These are phyloP conservation scores for Taxidea taxus DNA, from an alignment of 2,113 vertebrate genomes.

Conservation along the genomic window DNA sequence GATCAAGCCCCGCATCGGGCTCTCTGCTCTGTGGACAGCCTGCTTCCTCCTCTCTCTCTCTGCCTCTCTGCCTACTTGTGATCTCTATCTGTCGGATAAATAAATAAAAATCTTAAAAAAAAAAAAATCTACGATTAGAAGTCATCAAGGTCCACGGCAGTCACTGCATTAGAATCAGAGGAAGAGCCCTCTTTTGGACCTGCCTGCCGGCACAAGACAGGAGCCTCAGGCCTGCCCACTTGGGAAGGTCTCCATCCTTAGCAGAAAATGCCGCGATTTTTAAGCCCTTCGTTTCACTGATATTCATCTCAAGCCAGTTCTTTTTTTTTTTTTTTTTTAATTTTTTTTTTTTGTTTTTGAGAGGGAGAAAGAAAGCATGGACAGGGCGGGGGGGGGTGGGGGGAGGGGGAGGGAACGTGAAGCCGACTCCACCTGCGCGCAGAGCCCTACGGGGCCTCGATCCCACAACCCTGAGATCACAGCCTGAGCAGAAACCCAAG, in stretches of 20 bases:
- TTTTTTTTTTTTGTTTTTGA: background rate
- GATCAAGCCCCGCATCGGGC: too few species aligned
- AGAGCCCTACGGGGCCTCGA: background rate
- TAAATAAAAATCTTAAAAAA: too few species aligned
- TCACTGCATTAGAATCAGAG: background rate
- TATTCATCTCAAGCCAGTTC: background rate
- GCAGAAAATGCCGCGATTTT: background rate
- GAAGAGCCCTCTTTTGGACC: background rate
- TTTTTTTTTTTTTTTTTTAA: background rate
- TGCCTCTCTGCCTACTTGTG: too few species aligned
- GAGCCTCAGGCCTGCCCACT: too few species aligned
- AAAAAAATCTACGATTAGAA: too few species aligned
- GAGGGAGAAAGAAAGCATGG: background rate
- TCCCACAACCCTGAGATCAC: background rate
- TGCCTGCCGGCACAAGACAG: background rate
- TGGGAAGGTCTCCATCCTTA: background rate
- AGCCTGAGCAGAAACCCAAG: background rate
- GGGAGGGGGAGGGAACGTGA: background rate
- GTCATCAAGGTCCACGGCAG: background rate
- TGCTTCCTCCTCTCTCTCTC: too few species aligned
- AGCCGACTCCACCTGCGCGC: background rate
- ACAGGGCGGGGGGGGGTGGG: accelerated
- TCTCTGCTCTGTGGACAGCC: too few species aligned
- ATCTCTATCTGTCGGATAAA: too few species aligned
- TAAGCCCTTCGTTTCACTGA: background rate